Conservation (phyloP, 2,888 invertebrate species). For the Erpobdella octoculata region DNA sequence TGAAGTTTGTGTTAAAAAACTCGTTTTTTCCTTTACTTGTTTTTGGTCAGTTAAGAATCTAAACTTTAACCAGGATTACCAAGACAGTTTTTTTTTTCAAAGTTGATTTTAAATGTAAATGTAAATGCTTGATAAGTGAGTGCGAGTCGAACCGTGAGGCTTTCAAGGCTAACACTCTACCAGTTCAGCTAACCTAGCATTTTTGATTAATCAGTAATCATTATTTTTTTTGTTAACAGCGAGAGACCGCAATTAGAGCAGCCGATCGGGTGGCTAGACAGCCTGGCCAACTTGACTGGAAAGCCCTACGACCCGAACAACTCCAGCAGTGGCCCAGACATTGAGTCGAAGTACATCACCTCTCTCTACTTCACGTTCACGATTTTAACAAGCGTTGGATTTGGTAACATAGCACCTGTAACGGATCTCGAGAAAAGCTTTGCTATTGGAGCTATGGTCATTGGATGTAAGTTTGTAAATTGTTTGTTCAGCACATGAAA, state of each 20-base stretch:
- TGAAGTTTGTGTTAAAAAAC: too few relatives aligned
- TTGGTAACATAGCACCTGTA: slow-evolving; percentile 52
- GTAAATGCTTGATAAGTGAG: too few relatives aligned
- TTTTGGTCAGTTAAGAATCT: too few relatives aligned
- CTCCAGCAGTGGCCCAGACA: slow-evolving; percentile 49
- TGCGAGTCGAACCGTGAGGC: too few relatives aligned
- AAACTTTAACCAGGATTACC: not conserved
- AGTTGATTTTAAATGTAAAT: not conserved
- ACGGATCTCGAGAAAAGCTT: slow-evolving; percentile 52
- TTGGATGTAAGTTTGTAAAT: slow-evolving; percentile 47
- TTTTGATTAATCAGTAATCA: too few relatives aligned
- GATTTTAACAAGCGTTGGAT: slow-evolving; percentile 51
- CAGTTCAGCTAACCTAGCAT: too few relatives aligned
- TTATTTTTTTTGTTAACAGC: too few relatives aligned
- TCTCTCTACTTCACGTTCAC: slow-evolving; percentile 53
- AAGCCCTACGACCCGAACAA: slow-evolving; percentile 47
- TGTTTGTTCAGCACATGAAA: too few relatives aligned
- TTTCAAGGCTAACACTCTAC: too few relatives aligned
- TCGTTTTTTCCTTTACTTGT: too few relatives aligned
- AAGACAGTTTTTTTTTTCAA: not conserved
- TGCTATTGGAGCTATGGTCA: slow-evolving; percentile 52
- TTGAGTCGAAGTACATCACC: slow-evolving; percentile 50
- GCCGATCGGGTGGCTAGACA: slow-evolving; percentile 48
- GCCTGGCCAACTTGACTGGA: slow-evolving; percentile 44
- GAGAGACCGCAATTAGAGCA: slow-evolving; percentile 13